A percentile compares a stretch with the other conserved stretches of the same genome.
Evolutionary conservation across 2,888 invertebrate genomes (phyloP).

Genomic region (Entomobrya proxima): DNA sequence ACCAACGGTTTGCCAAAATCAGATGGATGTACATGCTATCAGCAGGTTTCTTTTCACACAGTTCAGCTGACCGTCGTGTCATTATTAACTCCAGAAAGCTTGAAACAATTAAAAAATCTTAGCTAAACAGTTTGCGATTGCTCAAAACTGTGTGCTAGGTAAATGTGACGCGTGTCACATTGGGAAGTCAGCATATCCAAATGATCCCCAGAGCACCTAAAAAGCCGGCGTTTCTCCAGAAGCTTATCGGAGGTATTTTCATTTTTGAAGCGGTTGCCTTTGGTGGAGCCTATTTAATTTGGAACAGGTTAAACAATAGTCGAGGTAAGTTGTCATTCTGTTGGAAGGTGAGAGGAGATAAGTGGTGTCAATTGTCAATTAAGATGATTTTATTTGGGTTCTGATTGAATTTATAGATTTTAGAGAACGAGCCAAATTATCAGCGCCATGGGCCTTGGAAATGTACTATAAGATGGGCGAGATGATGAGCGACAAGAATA

Average conservation of each 20-base stretch:
- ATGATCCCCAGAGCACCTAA: conserved; percentile 63
- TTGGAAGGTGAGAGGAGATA: too few relatives aligned
- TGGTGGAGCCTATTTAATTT: conserved; percentile 67
- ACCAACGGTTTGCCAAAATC: too few relatives aligned
- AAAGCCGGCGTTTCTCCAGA: neutral
- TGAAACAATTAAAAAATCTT: too few relatives aligned
- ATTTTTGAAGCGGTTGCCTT: conserved; percentile 61
- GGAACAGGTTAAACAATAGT: conserved; percentile 61
- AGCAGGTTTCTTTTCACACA: too few relatives aligned
- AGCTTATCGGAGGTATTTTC: conserved; percentile 47
- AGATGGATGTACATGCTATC: too few relatives aligned
- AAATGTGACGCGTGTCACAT: neutral
- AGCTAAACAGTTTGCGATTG: too few relatives aligned
- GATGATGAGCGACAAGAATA: conserved; percentile 51
- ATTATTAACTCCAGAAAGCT: too few relatives aligned
- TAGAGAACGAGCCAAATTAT: conserved; percentile 49
- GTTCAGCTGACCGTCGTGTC: too few relatives aligned
- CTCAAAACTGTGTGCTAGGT: too few relatives aligned
- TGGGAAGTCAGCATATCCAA: neutral
- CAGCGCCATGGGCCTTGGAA: conserved; percentile 71
- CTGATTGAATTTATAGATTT: conserved; percentile 50
- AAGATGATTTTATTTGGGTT: neutral
- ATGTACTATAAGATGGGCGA: conserved; percentile 73
- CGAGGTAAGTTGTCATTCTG: conserved; percentile 51
- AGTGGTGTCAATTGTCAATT: neutral